These are phyloP conservation scores for Subacronicta megacephala DNA, from an alignment of 2,888 invertebrate genomes.

Conservation along the genomic window DNA sequence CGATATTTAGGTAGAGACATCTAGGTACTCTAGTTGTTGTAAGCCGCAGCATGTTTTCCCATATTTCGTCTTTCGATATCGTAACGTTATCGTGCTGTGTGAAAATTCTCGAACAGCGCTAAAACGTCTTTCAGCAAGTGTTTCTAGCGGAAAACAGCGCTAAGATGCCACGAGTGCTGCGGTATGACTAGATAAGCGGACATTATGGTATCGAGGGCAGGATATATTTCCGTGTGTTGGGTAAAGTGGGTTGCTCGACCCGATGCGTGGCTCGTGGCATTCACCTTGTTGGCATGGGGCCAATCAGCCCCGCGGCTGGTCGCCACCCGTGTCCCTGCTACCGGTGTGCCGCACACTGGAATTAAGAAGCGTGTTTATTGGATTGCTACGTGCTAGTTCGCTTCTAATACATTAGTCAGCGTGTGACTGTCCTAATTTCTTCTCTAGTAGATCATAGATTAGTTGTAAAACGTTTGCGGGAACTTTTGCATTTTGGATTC, in stretches of 20 bases:
- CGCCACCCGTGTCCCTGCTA: conserved; percentile 58
- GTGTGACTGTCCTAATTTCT: conserved; percentile 55
- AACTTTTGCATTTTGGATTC: conserved; percentile 44
- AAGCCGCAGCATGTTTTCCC: conserved; percentile 48
- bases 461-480: conserved; percentile 46
- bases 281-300: conserved; percentile 87
- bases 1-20: conserved; percentile 45
- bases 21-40: conserved; percentile 49
- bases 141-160: conserved; percentile 52
- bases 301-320: conserved; percentile 67
- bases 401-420: conserved; percentile 56
- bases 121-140: conserved; percentile 53
- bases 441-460: conserved; percentile 51
- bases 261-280: conserved; percentile 86
- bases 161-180: conserved; percentile 50
- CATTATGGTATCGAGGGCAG: conserved; percentile 63
- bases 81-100: conserved; percentile 51
- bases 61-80: conserved; percentile 56
- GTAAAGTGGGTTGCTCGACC: conserved; percentile 83
- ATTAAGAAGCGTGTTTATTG: conserved; percentile 57
- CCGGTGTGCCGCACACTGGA: conserved; percentile 50
- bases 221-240: conserved; percentile 76
- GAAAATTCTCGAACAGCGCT: conserved; percentile 56
- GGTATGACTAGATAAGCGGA: conserved; percentile 67
- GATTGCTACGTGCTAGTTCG: conserved; percentile 54